These are phyloP conservation scores for Acanthoscelides obtectus DNA, from an alignment of 2,888 invertebrate species.

Conservation along the genomic window DNA sequence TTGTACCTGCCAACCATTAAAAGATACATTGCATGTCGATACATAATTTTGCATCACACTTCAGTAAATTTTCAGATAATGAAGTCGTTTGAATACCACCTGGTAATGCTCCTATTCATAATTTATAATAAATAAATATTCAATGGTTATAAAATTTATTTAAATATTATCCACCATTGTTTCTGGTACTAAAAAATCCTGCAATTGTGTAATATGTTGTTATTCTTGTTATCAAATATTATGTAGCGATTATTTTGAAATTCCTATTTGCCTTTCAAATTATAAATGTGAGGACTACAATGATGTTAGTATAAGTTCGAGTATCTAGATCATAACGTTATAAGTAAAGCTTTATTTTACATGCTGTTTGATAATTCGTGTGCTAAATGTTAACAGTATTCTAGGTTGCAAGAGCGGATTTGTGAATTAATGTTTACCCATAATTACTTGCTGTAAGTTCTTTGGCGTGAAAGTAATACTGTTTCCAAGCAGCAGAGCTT, in stretches of 20 bases:
- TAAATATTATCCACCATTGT: neutral
- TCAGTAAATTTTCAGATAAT: neutral
- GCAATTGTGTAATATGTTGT: neutral
- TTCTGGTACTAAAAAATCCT: neutral
- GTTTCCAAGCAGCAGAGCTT: no score
- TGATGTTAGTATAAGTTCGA: neutral
- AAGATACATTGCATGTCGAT: neutral
- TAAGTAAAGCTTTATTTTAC: neutral
- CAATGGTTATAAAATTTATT: neutral
- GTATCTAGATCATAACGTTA: neutral
- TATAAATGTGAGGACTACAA: neutral
- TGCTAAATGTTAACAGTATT: neutral
- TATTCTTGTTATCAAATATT: neutral
- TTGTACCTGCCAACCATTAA: neutral
- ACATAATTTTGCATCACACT: neutral
- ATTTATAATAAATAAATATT: neutral
- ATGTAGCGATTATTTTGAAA: neutral
- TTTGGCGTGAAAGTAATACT: no score
- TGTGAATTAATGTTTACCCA: no score
- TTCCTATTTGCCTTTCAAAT: neutral
- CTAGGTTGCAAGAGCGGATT: no score
- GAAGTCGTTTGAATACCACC: neutral
- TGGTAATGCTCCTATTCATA: neutral
- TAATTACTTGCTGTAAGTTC: no score
- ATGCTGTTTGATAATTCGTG: neutral